Evolutionary conservation across 1,140 invertebrate genomes (phyloP).

Genomic region (Drosophila yakuba): DNA sequence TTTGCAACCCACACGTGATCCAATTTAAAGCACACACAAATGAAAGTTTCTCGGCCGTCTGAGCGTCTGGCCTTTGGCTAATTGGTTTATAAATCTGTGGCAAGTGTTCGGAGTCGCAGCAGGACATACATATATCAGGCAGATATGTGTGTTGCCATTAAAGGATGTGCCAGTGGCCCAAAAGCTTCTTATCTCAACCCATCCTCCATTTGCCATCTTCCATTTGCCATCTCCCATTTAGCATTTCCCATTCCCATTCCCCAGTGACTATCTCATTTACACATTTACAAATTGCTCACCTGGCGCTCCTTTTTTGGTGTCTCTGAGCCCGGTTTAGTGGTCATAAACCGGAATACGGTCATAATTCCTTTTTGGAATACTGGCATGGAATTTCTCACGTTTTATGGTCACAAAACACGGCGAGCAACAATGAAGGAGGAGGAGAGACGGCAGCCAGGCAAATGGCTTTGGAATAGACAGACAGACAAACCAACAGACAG

Average conservation of each 20-base stretch:
- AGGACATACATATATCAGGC: neutral
- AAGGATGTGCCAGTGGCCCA: slow-evolving; percentile 2
- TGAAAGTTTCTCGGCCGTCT: slow-evolving; percentile 31
- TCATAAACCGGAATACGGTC: slow-evolving; percentile 76
- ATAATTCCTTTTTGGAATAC: slow-evolving; percentile 64
- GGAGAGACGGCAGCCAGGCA: slow-evolving; percentile 9
- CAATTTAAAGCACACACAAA: slow-evolving; percentile 42
- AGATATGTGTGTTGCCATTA: slow-evolving; percentile 27
- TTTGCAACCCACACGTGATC: slow-evolving; percentile 7
- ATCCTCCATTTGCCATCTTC: too few species aligned
- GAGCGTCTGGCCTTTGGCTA: slow-evolving; percentile 38
- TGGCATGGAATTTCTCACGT: slow-evolving; percentile 69
- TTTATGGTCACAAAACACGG: slow-evolving; percentile 58
- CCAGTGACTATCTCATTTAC: slow-evolving; percentile 43
- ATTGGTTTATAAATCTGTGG: slow-evolving; percentile 52
- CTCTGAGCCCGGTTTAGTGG: slow-evolving; percentile 71
- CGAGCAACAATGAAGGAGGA: slow-evolving; percentile 1
- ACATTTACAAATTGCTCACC: slow-evolving; percentile 70
- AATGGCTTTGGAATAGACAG: slow-evolving; percentile 21
- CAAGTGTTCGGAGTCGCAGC: slow-evolving; percentile 19
- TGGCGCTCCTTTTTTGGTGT: slow-evolving; percentile 1
- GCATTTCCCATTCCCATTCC: neutral
- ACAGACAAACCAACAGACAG: slow-evolving; percentile 1
- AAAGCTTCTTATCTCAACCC: slow-evolving; percentile 13
- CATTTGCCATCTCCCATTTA: too few species aligned